Percentiles rank a stretch among this genome's conserved stretches.
These are phyloP conservation scores for Neoniphon sammara DNA, from an alignment of 2,797 vertebrate genomes.

Conservation along the genomic window DNA sequence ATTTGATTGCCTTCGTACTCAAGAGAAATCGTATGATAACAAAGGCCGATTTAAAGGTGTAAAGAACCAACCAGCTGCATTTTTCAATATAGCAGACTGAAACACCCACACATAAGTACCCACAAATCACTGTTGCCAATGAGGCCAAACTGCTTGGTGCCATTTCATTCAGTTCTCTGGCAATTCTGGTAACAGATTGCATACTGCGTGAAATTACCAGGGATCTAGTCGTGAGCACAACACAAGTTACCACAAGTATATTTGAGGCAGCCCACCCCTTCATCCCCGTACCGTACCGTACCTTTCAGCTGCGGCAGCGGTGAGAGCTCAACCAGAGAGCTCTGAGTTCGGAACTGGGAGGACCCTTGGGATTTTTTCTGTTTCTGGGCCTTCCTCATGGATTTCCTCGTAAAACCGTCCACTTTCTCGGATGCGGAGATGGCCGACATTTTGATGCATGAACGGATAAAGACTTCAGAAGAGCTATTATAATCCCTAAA, in stretches of 20 bases:
- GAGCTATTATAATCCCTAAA: conserved; percentile 49
- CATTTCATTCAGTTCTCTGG: background rate
- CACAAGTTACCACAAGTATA: conserved; percentile 29
- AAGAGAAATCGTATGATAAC: background rate
- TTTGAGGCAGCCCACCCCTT: conserved; percentile 58
- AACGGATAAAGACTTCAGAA: conserved; percentile 56
- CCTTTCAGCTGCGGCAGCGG: conserved; percentile 96
- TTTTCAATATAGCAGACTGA: no score
- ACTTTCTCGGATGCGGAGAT: conserved; percentile 98
- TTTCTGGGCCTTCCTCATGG: conserved; percentile 94
- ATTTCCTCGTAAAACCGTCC: conserved; percentile 98
- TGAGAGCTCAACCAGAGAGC: conserved; percentile 89
- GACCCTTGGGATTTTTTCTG: conserved; percentile 94
- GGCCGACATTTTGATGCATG: conserved; percentile 88
- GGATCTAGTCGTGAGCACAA: conserved; percentile 17
- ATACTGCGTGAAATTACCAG: background rate
- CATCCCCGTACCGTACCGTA: conserved; percentile 84
- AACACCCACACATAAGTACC: no score
- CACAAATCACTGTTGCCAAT: no score
- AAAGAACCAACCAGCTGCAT: background rate
- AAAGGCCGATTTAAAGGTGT: background rate
- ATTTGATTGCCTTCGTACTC: background rate
- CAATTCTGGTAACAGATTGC: background rate
- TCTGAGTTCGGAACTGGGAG: conserved; percentile 93
- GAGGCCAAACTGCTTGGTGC: background rate